Evolutionary conservation across 1,140 invertebrate species (phyloP).

Genomic region (Sinella curviseta): DNA sequence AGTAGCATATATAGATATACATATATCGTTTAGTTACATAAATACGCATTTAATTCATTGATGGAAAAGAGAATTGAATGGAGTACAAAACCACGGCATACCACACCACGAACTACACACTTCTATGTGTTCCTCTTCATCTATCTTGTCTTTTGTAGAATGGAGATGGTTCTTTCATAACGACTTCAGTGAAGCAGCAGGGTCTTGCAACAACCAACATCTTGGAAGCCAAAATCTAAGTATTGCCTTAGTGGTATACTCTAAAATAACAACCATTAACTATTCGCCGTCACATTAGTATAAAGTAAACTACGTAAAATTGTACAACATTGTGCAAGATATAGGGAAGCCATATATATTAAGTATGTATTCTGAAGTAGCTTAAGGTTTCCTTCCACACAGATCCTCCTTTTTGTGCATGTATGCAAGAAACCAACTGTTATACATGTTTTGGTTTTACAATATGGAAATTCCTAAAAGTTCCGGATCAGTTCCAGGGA

Average conservation of each 20-base stretch:
- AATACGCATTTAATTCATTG: too few relatives aligned
- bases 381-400: not conserved
- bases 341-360: too few relatives aligned
- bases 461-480: not conserved
- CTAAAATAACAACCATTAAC: constrained; percentile 12
- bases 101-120: too few relatives aligned
- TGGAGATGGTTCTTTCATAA: not conserved
- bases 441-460: not conserved
- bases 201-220: not conserved
- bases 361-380: too few relatives aligned
- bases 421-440: not conserved
- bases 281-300: not conserved
- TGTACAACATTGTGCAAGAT: too few relatives aligned
- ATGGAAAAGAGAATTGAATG: too few relatives aligned
- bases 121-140: too few relatives aligned
- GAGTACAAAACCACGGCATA: too few relatives aligned
- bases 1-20: too few relatives aligned
- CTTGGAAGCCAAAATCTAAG: not conserved
- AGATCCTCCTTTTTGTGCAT: not conserved
- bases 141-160: not conserved
- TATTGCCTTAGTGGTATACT: not conserved
- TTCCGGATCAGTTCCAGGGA: constrained; percentile 1
- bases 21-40: too few relatives aligned
- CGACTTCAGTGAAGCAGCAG: not conserved
- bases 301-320: too few relatives aligned